Evolutionary conservation across 2,888 invertebrate species (phyloP).

Genomic region (Polymixis flavicincta): DNA sequence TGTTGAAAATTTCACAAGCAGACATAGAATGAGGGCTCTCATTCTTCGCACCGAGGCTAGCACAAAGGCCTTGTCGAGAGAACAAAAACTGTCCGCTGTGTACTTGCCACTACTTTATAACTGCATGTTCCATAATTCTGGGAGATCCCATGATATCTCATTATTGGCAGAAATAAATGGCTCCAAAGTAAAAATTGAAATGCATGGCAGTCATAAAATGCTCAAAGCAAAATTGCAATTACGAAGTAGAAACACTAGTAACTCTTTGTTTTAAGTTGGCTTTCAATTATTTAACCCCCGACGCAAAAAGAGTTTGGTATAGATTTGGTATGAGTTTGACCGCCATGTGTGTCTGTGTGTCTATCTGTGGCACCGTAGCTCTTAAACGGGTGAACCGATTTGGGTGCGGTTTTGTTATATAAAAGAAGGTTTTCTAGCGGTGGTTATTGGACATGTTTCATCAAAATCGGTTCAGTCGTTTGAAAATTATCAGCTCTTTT

Average conservation of each 20-base stretch:
- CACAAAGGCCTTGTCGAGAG: slow-evolving; percentile 31
- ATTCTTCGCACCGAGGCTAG: slow-evolving; percentile 4
- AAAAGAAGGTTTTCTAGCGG: too few relatives aligned
- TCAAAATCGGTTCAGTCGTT: too few relatives aligned
- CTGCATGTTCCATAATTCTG: slow-evolving; percentile 21
- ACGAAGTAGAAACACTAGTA: slow-evolving; percentile 25
- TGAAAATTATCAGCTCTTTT: too few relatives aligned
- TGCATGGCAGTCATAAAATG: slow-evolving; percentile 5
- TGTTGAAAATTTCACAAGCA: slow-evolving; percentile 28
- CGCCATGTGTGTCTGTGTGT: too few relatives aligned
- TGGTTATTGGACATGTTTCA: too few relatives aligned
- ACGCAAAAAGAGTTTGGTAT: too few relatives aligned
- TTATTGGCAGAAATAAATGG: slow-evolving; percentile 4
- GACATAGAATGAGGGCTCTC: slow-evolving; percentile 26
- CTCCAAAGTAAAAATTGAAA: slow-evolving; percentile 2
- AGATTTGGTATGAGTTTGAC: too few relatives aligned
- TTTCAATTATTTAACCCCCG: too few relatives aligned
- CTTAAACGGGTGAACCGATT: too few relatives aligned
- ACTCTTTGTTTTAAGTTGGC: slow-evolving; percentile 63
- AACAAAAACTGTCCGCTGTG: slow-evolving; percentile 41
- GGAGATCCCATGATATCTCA: slow-evolving; percentile 18
- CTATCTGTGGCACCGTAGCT: too few relatives aligned
- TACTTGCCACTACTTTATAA: slow-evolving; percentile 44
- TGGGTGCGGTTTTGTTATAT: too few relatives aligned
- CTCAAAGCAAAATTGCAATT: slow-evolving; percentile 47